phyloP scores from a whole-genome alignment of 2,888 invertebrate genomes.

The Spodoptera exigua region DNA sequence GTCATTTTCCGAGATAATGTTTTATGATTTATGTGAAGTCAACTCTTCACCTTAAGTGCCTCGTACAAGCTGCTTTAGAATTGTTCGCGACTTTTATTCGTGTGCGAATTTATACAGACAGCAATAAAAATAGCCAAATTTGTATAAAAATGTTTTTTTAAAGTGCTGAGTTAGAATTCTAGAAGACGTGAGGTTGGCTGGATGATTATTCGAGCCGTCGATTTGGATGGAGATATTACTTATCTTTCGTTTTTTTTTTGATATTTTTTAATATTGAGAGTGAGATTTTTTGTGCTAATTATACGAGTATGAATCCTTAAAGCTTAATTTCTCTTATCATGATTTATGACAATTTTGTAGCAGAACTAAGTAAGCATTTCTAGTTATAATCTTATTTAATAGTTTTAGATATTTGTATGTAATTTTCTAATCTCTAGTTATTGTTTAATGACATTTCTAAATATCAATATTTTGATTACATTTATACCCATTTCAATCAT shows the following conservation, averaged over 20 bases:
- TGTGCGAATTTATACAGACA: slow-evolving; percentile 50
- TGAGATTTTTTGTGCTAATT: no score
- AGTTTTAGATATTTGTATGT: no score
- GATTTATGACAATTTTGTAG: no score
- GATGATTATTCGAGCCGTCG: slow-evolving; percentile 43
- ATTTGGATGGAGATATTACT: slow-evolving; percentile 33
- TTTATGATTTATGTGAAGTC: slow-evolving; percentile 66
- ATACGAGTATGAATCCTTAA: no score
- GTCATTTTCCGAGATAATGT: slow-evolving; percentile 67
- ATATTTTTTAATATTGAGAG: slow-evolving; percentile 3
- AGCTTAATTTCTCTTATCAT: no score
- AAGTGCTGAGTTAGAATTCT: slow-evolving; percentile 38
- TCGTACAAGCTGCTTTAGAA: slow-evolving; percentile 55
- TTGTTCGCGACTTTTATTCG: slow-evolving; percentile 47
- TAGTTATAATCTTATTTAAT: no score
- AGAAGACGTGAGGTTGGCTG: slow-evolving; percentile 29
- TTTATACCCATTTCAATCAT: neutral
- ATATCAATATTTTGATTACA: neutral
- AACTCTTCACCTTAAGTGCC: slow-evolving; percentile 50
- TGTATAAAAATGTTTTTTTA: slow-evolving; percentile 37
- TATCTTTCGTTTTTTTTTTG: neutral
- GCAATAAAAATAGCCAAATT: slow-evolving; percentile 46
- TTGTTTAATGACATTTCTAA: no score
- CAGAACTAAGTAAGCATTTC: no score
- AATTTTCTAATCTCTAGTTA: no score